phyloP scores from a whole-genome alignment of 2,888 invertebrate species.

The Epinotia ramella region DNA sequence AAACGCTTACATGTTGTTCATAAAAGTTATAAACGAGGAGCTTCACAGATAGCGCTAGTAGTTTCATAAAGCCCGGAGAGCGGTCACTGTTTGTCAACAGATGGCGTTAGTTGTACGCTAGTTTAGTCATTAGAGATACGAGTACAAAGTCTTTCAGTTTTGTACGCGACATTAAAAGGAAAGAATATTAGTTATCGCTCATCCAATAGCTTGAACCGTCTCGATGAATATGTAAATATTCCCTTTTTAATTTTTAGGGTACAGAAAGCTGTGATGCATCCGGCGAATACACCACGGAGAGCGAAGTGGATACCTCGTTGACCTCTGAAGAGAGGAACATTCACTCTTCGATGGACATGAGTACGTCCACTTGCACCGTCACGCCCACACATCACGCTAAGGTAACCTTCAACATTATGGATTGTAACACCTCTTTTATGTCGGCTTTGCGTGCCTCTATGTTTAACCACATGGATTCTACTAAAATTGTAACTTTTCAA shows the following conservation, averaged over 20 bases:
- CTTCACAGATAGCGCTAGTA: slow-evolving; percentile 1
- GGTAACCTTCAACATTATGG: slow-evolving; percentile 58
- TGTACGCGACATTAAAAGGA: neutral
- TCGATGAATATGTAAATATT: neutral
- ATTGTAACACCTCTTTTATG: neutral
- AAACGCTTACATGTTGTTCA: neutral
- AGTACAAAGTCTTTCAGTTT: neutral
- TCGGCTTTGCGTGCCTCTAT: slow-evolving; percentile 3
- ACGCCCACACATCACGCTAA: slow-evolving; percentile 86
- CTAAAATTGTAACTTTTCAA: neutral
- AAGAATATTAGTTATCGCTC: neutral
- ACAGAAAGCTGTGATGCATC: slow-evolving; percentile 95
- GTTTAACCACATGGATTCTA: slow-evolving; percentile 4
- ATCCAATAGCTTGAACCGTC: neutral
- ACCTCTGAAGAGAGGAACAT: slow-evolving; percentile 92
- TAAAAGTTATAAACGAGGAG: neutral
- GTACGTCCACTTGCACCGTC: slow-evolving; percentile 83
- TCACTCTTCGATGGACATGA: slow-evolving; percentile 87
- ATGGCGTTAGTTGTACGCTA: slow-evolving; percentile 17
- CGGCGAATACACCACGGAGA: slow-evolving; percentile 94
- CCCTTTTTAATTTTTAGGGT: slow-evolving; percentile 70
- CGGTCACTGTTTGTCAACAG: neutral
- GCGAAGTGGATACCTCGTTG: slow-evolving; percentile 89
- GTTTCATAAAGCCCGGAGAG: neutral
- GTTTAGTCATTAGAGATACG: neutral